Conservation (phyloP, 1,140 invertebrate genomes). For the Drosophila pseudoobscura region DNA sequence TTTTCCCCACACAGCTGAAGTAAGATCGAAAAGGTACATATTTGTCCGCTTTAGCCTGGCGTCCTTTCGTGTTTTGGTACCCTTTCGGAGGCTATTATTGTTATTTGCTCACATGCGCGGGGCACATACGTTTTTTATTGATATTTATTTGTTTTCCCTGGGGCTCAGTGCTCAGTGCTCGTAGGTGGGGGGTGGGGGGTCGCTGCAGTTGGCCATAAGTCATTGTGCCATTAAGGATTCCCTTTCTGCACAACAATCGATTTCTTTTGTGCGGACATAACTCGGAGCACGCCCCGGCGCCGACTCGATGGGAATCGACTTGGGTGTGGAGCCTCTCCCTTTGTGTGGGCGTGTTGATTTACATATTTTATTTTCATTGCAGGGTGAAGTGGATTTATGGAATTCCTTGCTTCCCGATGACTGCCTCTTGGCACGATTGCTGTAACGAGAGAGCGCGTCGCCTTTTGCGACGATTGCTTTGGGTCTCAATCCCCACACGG, state of each 20-base stretch:
- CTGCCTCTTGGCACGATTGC: conserved; percentile 28
- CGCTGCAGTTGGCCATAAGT: conserved; percentile 72
- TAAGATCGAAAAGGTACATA: too few species aligned
- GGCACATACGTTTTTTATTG: conserved; percentile 65
- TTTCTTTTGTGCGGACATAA: conserved; percentile 59
- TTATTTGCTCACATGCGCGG: background rate
- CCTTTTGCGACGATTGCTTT: conserved; percentile 20
- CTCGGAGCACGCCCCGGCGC: conserved; percentile 10
- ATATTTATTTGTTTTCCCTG: conserved; percentile 65
- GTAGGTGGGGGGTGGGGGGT: conserved; percentile 2
- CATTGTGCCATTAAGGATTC: conserved; percentile 79
- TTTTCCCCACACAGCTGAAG: too few species aligned
- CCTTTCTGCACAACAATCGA: conserved; percentile 62
- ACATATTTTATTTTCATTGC: conserved; percentile 50
- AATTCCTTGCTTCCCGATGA: conserved; percentile 50
- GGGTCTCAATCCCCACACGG: conserved; percentile 1
- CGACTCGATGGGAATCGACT: background rate
- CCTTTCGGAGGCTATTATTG: background rate
- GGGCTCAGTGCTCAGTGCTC: background rate
- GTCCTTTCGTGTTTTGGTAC: background rate
- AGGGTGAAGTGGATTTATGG: conserved; percentile 72
- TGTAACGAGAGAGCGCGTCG: background rate
- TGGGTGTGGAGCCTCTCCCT: background rate
- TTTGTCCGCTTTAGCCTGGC: conserved; percentile 6
- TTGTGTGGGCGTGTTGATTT: conserved; percentile 52